Evolutionary conservation across 2,888 invertebrate species (phyloP), one percentile per base, ranked within the genome.

Genomic region (Chironomus riparius): DNA sequence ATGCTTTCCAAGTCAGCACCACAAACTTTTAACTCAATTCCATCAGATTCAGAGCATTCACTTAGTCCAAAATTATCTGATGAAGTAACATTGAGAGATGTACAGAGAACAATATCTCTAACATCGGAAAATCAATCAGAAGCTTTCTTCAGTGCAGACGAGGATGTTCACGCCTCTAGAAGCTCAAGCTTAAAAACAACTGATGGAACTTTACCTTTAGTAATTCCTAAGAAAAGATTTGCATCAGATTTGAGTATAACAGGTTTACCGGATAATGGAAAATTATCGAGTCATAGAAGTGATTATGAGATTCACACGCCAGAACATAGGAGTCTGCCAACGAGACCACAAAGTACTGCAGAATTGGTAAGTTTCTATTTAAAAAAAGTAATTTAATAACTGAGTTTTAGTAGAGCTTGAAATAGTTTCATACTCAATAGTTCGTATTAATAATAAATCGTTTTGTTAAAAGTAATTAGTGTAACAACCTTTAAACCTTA

Each of bases 71-170:
- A 78, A 68, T 68, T 79, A 4, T 79, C 79, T 22, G 81, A 82
- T 2, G 83, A 83, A 76, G 81, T 83, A 70, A 76, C 83, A 75
- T 82, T 82, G 3, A 80, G 83, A 4, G 83, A 83, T 78, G 84
- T 62, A 12, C 93, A 93, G 83, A 86, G 95, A 79, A 94, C 95
- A 0, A 90, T 92, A 81, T 95, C 94, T 0, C 90, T 95, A 82
- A 93, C 93, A 1, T 94, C 94, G 77, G 94, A 95, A 83, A 95
- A 95, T 82, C 94, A 93, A 80, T 94, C 94, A 0, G 96, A 96
- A 83, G 91, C 92, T 73, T 97, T 95, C 84, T 96, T 94, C 82
- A 96, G 96, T 0, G 96, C 96, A 0, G 95, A 96, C 81, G 96
- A 97, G 84, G 96, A 95, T 79, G 88, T 92, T 80, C 77, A 78